A percentile compares a stretch with the other conserved stretches of the same genome.
Conservation (phyloP, 1,140 invertebrate species). For the Planococcus citri region DNA sequence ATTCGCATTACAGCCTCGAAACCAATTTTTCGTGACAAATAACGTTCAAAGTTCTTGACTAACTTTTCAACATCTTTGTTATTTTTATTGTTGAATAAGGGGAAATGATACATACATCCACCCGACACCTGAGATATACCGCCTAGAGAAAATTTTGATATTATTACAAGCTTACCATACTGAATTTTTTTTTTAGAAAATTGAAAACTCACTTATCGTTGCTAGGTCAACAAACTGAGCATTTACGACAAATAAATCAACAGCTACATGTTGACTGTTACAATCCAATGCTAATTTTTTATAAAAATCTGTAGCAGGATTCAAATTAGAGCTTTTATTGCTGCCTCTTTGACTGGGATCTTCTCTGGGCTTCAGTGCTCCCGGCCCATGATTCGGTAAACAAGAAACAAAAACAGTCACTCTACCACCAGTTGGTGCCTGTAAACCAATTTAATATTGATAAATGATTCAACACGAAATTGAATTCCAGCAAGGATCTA, state of each 20-base stretch:
- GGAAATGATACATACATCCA: conserved; percentile 86
- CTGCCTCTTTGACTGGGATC: conserved; percentile 69
- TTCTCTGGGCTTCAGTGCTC: conserved; percentile 70
- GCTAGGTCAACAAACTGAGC: conserved; percentile 88
- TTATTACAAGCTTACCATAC: background rate
- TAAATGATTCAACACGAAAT: background rate
- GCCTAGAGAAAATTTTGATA: conserved; percentile 39
- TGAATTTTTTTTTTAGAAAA: no score
- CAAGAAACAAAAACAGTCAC: conserved; percentile 87
- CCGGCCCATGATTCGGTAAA: conserved; percentile 82
- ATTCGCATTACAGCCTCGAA: conserved; percentile 98
- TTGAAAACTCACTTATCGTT: conserved; percentile 61
- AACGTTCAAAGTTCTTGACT: conserved; percentile 66
- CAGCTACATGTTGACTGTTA: conserved; percentile 88
- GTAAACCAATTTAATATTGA: conserved; percentile 30
- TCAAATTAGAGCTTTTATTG: conserved; percentile 69
- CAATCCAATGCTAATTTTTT: conserved; percentile 93
- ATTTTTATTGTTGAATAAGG: conserved; percentile 67
- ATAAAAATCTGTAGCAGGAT: conserved; percentile 96
- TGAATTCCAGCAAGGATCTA: no score
- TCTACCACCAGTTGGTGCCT: conserved; percentile 84
- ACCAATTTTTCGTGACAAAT: conserved; percentile 92
- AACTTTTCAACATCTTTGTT: conserved; percentile 58
- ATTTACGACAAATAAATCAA: conserved; percentile 90
- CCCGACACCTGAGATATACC: conserved; percentile 91